Percentiles rank a stretch among this genome's conserved stretches.
Evolutionary conservation across 2,797 vertebrate genomes (phyloP).

Genomic region (Bufotes viridis): DNA sequence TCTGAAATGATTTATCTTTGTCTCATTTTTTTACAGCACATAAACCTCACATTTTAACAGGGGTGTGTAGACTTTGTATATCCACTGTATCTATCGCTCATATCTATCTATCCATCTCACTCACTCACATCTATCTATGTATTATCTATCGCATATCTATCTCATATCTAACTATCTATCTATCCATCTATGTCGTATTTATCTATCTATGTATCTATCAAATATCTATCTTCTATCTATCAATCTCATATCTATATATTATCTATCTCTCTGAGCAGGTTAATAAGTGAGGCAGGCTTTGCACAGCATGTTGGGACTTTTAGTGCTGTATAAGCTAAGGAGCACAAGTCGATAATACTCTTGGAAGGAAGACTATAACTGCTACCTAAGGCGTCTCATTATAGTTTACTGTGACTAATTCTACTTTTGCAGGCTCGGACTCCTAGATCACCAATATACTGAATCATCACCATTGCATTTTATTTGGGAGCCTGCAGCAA

Average conservation of each 20-base stretch:
- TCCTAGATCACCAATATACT: background rate
- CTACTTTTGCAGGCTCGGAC: background rate
- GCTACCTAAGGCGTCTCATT: constrained; percentile 13
- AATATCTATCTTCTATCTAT: too few species aligned
- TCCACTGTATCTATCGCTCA: too few species aligned
- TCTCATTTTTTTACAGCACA: too few species aligned
- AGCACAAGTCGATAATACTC: background rate
- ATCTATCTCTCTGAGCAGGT: background rate
- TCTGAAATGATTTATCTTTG: too few species aligned
- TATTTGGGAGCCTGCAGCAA: constrained; percentile 22
- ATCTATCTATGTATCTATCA: background rate
- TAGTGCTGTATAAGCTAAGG: background rate
- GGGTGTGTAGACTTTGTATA: too few species aligned
- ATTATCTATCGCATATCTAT: too few species aligned
- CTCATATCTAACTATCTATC: too few species aligned
- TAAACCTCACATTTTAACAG: too few species aligned
- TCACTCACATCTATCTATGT: too few species aligned
- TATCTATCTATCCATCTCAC: too few species aligned
- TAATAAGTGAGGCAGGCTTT: background rate
- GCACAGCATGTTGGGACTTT: constrained; percentile 5
- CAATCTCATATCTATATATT: too few species aligned
- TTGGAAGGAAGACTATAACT: background rate
- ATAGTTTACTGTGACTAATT: constrained; percentile 11
- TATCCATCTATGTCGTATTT: too few species aligned
- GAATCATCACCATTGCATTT: background rate